Percentiles rank a stretch among this genome's conserved stretches.
These are phyloP conservation scores for Coremacera marginata DNA, from an alignment of 2,888 invertebrate genomes.

Conservation along the genomic window DNA sequence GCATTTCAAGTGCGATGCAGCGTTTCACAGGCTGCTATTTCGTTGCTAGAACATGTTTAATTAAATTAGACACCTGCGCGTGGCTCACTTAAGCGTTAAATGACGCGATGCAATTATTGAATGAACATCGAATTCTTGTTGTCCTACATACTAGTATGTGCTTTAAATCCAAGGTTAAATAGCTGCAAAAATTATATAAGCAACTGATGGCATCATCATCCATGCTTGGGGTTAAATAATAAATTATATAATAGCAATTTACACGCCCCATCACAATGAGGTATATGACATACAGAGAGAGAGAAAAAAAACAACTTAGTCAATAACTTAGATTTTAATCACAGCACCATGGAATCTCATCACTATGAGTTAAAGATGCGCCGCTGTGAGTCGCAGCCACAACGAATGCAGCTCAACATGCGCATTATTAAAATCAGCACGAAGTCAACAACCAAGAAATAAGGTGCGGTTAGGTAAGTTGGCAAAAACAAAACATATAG, in stretches of 20 bases:
- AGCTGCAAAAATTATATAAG: neutral
- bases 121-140: neutral
- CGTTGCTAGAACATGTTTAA: neutral
- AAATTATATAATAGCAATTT: too few relatives aligned
- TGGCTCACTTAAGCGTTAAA: neutral
- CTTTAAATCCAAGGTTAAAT: neutral
- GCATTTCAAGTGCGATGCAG: neutral
- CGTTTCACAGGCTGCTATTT: neutral
- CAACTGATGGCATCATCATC: too few relatives aligned
- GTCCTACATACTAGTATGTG: neutral
- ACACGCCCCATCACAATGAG: too few relatives aligned
- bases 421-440: too few relatives aligned
- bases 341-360: neutral
- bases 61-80: constrained; percentile 7
- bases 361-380: constrained; percentile 2
- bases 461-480: constrained; percentile 3
- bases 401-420: neutral
- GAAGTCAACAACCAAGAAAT: neutral
- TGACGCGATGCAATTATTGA: neutral
- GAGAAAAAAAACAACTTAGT: neutral
- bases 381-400: neutral
- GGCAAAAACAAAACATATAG: too few relatives aligned
- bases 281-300: neutral
- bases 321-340: constrained; percentile 1
- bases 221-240: too few relatives aligned